phyloP scores from a whole-genome alignment of 2,797 vertebrate species.

The Siniperca undulata region DNA sequence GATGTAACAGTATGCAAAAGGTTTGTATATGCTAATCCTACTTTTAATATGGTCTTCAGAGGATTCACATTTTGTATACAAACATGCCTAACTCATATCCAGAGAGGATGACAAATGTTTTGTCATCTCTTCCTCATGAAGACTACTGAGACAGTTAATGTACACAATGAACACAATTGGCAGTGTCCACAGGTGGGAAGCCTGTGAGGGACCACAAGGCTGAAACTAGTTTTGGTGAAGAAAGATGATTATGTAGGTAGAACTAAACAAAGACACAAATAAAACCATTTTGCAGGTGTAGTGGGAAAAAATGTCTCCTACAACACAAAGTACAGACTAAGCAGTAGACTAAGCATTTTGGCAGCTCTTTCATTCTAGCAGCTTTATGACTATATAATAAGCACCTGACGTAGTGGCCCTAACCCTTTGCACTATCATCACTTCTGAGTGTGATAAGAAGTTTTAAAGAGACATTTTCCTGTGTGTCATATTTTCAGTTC shows the following conservation, averaged over 20 bases:
- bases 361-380: conserved; percentile 41
- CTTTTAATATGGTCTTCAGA: neutral
- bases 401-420: conserved; percentile 55
- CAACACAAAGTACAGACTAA: conserved; percentile 49
- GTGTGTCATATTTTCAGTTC: conserved; percentile 8
- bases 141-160: too few species aligned
- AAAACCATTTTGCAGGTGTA: conserved; percentile 48
- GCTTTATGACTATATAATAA: conserved; percentile 62
- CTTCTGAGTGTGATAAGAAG: conserved; percentile 47
- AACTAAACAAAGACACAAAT: conserved; percentile 24
- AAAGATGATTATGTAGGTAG: neutral
- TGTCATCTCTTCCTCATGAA: neutral
- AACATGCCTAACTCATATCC: neutral
- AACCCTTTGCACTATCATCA: conserved; percentile 66
- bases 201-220: neutral
- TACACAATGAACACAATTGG: neutral
- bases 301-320: neutral
- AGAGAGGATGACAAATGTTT: neutral
- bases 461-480: conserved; percentile 29
- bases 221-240: too few species aligned
- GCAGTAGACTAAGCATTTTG: conserved; percentile 62
- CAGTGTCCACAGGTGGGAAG: neutral
- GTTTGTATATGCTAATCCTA: neutral
- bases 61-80: neutral
- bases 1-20: neutral